Base-by-base conservation (phyloP, 2,888 invertebrate genomes). In the Pogonocherus hispidulus region DNA sequence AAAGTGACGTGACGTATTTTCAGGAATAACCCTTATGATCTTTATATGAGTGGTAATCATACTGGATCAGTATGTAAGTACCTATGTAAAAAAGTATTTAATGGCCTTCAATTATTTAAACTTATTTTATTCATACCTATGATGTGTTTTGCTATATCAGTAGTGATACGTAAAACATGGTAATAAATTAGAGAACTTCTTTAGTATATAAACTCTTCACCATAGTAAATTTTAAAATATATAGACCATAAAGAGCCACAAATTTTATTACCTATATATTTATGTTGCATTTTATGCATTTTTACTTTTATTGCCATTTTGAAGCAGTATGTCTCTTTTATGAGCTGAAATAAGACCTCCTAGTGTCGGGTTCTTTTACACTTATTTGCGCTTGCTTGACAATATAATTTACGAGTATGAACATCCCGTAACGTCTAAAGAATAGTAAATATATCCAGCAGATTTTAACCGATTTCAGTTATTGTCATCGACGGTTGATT, bases 291-390 rank as follows among this genome's bases (percentile, higher is more conserved):
- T 41, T 41, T 41, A 41, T 41, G 41, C 41, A 41, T 41, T 41
- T 41, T 41, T n/a, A 16, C 41, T 41, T 41, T 41, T 41, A 41
- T 41, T 41, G 41, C 14, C 32, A 14, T 41, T 41, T 41, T 9
- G 41, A 41, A 41, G 41, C 16, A 41, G 41, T 14, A 41, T 41
- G 41, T 41, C 41, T 41, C 41, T 41, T 41, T 41, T 41, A 41
- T 41, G 41, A 41, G 41, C n/a, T 9, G 14, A 14, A 41, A 41
- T 41, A 41, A 41, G n/a, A 41, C 41, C n/a, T 41, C 2, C n/a
- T 1, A n/a, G 4, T 16, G n/a, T 41, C n/a, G n/a, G n/a, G 41
- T 41, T 41, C 41, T 41, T 41, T 41, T 14, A n/a, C 16, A 41
- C 4, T 41, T 27, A 27, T n/a, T n/a, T n/a, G n/a, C n/a, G 27